phyloP scores from a whole-genome alignment of 2,888 invertebrate genomes.

The Zhuqinia jingwanae region DNA sequence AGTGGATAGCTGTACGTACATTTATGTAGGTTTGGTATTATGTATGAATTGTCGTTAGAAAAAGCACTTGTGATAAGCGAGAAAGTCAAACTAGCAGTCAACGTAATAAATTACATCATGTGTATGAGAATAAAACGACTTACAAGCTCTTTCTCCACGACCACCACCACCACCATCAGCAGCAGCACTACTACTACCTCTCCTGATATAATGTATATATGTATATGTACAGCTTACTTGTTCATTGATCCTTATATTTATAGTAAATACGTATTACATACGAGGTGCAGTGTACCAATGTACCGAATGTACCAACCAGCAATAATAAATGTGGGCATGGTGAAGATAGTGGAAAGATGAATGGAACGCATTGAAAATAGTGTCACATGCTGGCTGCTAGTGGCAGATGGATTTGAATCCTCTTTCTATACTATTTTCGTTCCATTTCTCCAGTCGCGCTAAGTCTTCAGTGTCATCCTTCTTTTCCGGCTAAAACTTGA shows the following conservation, averaged over 20 bases:
- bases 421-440: conserved; percentile 30
- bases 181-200: too few species aligned
- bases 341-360: conserved; percentile 45
- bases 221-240: too few species aligned
- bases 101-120: conserved; percentile 70
- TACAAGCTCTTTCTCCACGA: neutral
- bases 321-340: conserved; percentile 15
- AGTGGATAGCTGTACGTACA: too few species aligned
- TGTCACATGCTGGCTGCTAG: conserved; percentile 57
- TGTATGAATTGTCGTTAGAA: conserved; percentile 31
- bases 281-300: neutral
- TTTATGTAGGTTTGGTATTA: too few species aligned
- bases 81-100: conserved; percentile 66
- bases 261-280: too few species aligned
- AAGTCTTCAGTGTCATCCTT: conserved; percentile 58
- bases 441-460: conserved; percentile 50
- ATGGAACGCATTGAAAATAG: conserved; percentile 56
- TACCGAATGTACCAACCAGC: neutral
- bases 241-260: too few species aligned
- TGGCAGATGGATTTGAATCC: conserved; percentile 56
- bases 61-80: conserved; percentile 61
- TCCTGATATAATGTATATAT: too few species aligned
- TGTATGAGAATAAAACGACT: conserved; percentile 58
- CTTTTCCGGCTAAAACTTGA: conserved; percentile 53
- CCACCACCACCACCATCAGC: conserved; percentile 9